phyloP scores from a whole-genome alignment of 2,797 vertebrate species.

The Oophaga sylvatica region DNA sequence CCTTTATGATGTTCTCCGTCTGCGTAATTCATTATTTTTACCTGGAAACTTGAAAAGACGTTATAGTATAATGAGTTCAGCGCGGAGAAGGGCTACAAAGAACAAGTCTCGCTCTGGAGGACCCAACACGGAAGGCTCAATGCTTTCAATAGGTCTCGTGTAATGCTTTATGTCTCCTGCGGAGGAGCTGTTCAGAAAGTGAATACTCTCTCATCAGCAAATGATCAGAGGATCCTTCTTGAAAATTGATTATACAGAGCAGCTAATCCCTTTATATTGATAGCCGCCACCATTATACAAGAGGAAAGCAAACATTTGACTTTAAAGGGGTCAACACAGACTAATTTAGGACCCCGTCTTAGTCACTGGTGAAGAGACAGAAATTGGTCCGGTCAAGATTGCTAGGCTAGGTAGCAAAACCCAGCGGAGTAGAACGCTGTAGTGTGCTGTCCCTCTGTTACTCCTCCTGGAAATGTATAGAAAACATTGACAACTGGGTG shows the following conservation, averaged over 20 bases:
- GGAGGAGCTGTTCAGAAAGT: background rate
- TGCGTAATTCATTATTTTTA: conserved; percentile 16
- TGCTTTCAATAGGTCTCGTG: background rate
- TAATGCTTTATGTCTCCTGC: conserved; percentile 9
- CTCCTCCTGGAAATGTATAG: no score
- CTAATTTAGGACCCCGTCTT: no score
- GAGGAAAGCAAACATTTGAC: no score
- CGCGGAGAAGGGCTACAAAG: background rate
- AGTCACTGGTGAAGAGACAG: no score
- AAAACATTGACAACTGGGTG: no score
- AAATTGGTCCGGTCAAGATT: no score
- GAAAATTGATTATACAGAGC: background rate
- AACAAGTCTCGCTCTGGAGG: background rate
- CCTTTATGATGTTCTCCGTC: background rate
- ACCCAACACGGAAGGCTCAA: background rate
- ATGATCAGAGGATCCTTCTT: background rate
- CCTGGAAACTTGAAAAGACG: background rate
- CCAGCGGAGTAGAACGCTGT: no score
- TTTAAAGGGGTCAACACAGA: no score
- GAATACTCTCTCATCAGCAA: background rate
- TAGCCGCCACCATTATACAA: no score
- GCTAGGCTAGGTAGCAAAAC: no score
- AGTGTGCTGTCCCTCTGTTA: no score
- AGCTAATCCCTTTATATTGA: background rate
- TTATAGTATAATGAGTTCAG: background rate